phyloP scores from a whole-genome alignment of 2,113 vertebrate species.

The Hippolais icterina region DNA sequence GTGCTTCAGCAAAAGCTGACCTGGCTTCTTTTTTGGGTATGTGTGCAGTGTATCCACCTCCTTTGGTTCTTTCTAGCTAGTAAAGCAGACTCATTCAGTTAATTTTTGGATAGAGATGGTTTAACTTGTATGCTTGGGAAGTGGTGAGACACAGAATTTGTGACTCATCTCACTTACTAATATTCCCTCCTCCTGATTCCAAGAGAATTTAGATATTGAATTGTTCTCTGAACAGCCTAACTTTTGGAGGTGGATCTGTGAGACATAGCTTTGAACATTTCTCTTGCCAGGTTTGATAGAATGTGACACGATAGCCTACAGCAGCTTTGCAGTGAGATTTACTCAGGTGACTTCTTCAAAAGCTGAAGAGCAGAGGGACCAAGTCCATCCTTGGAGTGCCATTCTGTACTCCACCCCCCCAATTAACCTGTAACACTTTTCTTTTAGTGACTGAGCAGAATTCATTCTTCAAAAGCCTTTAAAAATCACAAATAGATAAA shows the following conservation, averaged over 20 bases:
- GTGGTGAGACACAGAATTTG: neutral
- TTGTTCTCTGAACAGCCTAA: neutral
- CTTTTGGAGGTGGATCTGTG: neutral
- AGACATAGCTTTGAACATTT: neutral
- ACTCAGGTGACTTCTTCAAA: neutral
- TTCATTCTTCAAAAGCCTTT: neutral
- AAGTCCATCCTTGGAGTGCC: neutral
- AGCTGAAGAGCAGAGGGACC: neutral
- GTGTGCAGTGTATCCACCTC: neutral
- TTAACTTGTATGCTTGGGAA: neutral
- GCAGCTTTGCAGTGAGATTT: neutral
- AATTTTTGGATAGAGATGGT: neutral
- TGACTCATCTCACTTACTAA: neutral
- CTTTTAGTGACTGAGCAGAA: neutral
- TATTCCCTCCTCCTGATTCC: neutral
- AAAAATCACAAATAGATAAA: neutral
- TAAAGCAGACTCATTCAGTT: neutral
- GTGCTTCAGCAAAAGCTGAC: neutral
- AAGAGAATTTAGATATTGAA: neutral
- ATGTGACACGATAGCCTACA: rapidly evolving
- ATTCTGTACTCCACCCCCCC: neutral
- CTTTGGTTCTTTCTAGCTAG: neutral
- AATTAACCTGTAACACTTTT: neutral
- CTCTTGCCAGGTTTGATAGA: neutral
- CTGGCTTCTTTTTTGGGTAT: neutral